Conservation (phyloP, 2,797 vertebrate genomes). For the Lagorchestes hirsutus region DNA sequence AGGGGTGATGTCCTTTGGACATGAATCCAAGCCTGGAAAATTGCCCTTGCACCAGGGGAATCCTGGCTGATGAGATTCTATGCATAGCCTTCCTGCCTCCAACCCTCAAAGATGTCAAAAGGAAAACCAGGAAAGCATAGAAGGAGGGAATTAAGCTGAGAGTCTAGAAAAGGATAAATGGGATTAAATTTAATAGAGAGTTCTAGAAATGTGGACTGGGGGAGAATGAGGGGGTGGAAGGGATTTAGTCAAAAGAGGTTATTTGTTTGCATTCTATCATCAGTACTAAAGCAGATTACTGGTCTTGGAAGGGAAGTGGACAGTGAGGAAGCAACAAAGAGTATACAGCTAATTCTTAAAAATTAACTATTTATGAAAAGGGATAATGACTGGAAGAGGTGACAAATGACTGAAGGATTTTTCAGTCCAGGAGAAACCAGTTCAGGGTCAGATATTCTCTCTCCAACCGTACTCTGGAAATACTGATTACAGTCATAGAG, state of each 20-base stretch:
- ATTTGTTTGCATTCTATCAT: background rate
- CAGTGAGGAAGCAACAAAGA: background rate
- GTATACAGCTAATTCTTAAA: background rate
- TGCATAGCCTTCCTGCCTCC: background rate
- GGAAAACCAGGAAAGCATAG: background rate
- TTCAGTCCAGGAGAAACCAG: background rate
- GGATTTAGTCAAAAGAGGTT: background rate
- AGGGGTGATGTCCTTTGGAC: background rate
- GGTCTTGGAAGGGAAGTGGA: background rate
- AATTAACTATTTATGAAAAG: background rate
- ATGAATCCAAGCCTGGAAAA: background rate
- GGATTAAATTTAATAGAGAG: background rate
- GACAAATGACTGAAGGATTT: background rate
- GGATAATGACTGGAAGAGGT: background rate
- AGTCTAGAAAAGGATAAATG: background rate
- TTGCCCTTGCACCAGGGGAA: background rate
- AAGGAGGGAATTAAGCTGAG: background rate
- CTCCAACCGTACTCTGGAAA: background rate
- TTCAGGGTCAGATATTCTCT: background rate
- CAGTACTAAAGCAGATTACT: background rate
- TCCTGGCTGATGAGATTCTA: background rate
- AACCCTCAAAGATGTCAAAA: background rate
- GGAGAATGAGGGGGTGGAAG: background rate
- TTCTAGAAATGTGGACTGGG: background rate
- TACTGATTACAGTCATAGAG: background rate